These are phyloP conservation scores for Darevskia nairensis DNA, from an alignment of 2,797 vertebrate species.

Conservation along the genomic window DNA sequence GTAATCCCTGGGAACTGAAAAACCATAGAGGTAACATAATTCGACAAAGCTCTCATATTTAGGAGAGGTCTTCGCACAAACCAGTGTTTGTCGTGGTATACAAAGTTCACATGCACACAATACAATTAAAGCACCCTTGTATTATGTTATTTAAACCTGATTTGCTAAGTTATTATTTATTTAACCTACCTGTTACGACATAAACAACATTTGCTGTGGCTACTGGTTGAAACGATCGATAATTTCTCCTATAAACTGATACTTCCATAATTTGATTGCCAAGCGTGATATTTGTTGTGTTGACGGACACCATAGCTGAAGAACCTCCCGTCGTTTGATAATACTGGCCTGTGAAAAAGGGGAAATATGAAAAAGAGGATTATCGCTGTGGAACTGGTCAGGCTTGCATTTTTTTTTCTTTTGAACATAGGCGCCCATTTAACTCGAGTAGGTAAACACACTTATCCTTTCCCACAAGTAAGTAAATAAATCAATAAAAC, in stretches of 20 bases:
- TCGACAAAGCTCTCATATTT: not conserved
- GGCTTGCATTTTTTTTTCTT: not conserved
- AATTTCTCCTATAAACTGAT: conserved; percentile 85
- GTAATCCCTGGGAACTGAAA: not conserved
- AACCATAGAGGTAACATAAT: not conserved
- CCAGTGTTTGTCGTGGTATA: not conserved
- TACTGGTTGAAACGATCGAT: conserved; percentile 80
- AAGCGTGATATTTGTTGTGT: conserved; percentile 85
- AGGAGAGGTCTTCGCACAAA: not conserved
- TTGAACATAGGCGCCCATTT: not conserved
- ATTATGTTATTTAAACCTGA: too few relatives aligned
- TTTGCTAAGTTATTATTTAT: not conserved
- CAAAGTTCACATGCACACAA: not conserved
- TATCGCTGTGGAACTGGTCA: not conserved
- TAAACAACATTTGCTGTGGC: conserved; percentile 82
- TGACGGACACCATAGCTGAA: conserved; percentile 84
- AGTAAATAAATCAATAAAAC: not conserved
- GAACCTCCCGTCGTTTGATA: conserved; percentile 84
- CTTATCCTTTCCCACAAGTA: not conserved
- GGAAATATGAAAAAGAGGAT: not conserved
- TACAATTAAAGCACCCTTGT: not conserved
- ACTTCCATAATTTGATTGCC: conserved; percentile 89
- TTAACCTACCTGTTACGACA: conserved; percentile 82
- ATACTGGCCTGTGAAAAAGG: conserved; percentile 86
- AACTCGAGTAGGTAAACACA: not conserved